Evolutionary conservation across 92 coral and sea anemone genomes (phyloP).

Genomic region (Pocillopora meandrina): DNA sequence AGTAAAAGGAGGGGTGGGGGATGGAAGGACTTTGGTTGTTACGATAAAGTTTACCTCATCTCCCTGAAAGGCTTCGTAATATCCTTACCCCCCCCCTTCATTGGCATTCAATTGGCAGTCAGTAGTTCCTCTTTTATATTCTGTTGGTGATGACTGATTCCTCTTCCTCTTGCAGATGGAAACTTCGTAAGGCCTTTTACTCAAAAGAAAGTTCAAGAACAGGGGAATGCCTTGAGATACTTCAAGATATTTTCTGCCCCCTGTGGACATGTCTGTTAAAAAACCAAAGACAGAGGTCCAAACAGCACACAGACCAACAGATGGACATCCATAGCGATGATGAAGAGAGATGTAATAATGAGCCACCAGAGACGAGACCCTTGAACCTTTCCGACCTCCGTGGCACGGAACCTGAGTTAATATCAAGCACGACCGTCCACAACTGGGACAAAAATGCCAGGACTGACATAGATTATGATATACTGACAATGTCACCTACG

Average conservation of each 20-base stretch:
- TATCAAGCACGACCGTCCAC: slow-evolving; percentile 73
- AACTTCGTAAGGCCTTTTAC: slow-evolving; percentile 65
- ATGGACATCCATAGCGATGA: background rate
- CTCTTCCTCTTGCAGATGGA: slow-evolving; percentile 31
- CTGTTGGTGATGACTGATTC: too few species aligned
- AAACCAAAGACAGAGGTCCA: background rate
- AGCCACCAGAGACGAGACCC: background rate
- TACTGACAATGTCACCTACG: slow-evolving; percentile 67
- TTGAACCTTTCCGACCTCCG: slow-evolving; percentile 60
- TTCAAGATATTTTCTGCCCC: slow-evolving; percentile 54
- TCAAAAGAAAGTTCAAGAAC: slow-evolving; percentile 55
- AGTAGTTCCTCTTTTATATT: too few species aligned
- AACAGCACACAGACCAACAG: background rate
- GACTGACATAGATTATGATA: slow-evolving; percentile 30
- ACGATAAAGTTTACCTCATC: too few species aligned
- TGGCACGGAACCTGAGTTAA: slow-evolving; percentile 68
- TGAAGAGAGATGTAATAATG: background rate
- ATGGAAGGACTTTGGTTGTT: background rate
- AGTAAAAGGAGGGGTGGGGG: background rate
- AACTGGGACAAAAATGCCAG: slow-evolving; percentile 51
- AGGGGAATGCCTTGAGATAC: slow-evolving; percentile 47
- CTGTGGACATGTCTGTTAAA: slow-evolving; percentile 22
- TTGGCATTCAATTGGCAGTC: too few species aligned
- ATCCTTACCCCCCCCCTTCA: too few species aligned
- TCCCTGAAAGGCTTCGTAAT: too few species aligned